Evolutionary conservation across 2,113 vertebrate genomes (phyloP).

Genomic region (Ovis canadensis): DNA sequence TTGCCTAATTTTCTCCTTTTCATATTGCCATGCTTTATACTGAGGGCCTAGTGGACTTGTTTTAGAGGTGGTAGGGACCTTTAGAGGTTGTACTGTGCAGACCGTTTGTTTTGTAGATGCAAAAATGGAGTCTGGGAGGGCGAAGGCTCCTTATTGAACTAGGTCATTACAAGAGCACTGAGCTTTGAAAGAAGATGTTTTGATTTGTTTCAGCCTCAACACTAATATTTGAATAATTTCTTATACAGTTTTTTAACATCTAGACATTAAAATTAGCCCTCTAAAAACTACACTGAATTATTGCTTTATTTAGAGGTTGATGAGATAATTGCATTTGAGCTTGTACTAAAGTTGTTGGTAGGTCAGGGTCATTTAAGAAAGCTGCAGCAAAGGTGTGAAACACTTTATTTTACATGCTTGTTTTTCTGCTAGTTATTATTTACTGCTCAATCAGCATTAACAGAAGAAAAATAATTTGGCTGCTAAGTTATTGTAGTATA

Average conservation of each 20-base stretch:
- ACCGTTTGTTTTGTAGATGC: not conserved
- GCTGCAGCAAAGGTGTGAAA: constrained; percentile 4
- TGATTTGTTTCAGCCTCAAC: not conserved
- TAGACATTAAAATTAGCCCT: not conserved
- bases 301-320: not conserved
- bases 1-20: not conserved
- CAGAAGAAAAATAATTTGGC: constrained; percentile 89
- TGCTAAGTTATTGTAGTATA: constrained; percentile 80
- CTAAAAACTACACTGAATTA: not conserved
- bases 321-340: constrained; percentile 5
- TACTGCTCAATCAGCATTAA: constrained; percentile 86
- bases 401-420: constrained; percentile 62
- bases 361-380: not conserved
- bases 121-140: not conserved
- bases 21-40: not conserved
- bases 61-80: not conserved
- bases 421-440: constrained; percentile 79
- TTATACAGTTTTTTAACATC: not conserved
- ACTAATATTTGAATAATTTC: not conserved
- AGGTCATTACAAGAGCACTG: not conserved
- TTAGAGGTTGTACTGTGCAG: not conserved
- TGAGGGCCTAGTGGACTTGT: not conserved
- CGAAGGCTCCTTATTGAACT: not conserved
- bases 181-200: not conserved
- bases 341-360: not conserved